Conservation (phyloP, 2,888 invertebrate species). For the Drosophila meridionalis region DNA sequence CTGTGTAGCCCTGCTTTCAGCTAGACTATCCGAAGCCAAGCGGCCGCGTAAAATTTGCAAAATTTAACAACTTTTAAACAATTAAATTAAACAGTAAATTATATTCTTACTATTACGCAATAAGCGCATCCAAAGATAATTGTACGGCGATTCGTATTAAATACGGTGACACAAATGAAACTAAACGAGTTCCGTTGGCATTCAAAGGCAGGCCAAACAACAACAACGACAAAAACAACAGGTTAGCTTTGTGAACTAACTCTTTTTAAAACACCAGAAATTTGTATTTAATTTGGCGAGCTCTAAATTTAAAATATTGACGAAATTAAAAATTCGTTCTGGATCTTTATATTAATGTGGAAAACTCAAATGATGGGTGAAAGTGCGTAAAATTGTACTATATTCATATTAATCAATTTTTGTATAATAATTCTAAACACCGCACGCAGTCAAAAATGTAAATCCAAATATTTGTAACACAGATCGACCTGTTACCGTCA, state of each 20-base stretch:
- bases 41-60: conserved; percentile 34
- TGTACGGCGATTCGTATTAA: background rate
- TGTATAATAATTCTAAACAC: background rate
- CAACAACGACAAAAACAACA: conserved; percentile 16
- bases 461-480: conserved; percentile 8
- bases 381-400: conserved; percentile 19
- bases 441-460: conserved; percentile 14
- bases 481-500: background rate
- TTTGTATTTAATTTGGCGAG: conserved; percentile 21
- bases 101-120: background rate
- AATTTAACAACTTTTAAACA: conserved; percentile 1
- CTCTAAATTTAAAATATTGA: conserved; percentile 40
- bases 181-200: conserved; percentile 33
- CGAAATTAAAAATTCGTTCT: background rate
- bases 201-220: conserved; percentile 22
- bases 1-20: conserved; percentile 9
- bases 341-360: conserved; percentile 4
- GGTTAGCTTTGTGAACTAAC: conserved; percentile 42
- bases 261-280: conserved; percentile 5
- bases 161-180: conserved; percentile 12
- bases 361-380: conserved; percentile 22
- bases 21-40: conserved; percentile 16
- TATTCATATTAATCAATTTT: background rate
- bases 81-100: background rate
- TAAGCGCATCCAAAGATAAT: background rate